Evolutionary conservation across 1,140 invertebrate genomes (phyloP).

Genomic region (Medauroidea extradentata): DNA sequence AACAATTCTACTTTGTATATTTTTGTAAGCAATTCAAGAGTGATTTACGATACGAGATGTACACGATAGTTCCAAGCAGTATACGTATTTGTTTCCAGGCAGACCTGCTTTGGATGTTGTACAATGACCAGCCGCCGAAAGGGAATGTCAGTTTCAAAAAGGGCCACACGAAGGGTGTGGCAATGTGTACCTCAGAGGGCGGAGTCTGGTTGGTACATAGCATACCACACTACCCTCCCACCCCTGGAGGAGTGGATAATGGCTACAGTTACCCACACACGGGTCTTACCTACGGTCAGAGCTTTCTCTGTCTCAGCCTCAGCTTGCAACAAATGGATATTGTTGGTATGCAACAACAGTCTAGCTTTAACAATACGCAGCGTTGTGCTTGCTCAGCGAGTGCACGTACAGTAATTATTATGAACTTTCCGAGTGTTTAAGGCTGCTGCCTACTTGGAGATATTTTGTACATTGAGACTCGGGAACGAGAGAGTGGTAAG

Average conservation of each 20-base stretch:
- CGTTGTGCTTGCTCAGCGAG: no score
- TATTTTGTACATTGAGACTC: no score
- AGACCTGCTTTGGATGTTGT: constrained; percentile 59
- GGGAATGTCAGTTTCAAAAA: constrained; percentile 31
- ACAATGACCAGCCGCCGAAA: constrained; percentile 79
- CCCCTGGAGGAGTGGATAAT: constrained; percentile 37
- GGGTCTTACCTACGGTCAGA: constrained; percentile 75
- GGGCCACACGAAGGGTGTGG: constrained; percentile 82
- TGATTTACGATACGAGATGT: no score
- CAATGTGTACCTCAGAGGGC: constrained; percentile 62
- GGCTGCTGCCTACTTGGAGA: no score
- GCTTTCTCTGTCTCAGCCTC: constrained; percentile 78
- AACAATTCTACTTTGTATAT: no score
- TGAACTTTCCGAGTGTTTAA: no score
- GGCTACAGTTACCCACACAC: constrained; percentile 59
- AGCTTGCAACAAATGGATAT: constrained; percentile 57
- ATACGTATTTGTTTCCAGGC: no score
- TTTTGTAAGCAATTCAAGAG: no score
- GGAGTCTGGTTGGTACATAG: constrained; percentile 92
- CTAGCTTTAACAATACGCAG: no score
- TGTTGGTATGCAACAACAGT: constrained; percentile 50
- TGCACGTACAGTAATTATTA: no score
- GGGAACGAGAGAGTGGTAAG: no score
- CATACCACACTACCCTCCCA: constrained; percentile 75
- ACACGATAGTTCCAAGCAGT: no score